Base-by-base conservation (phyloP, 2,888 invertebrate species). In the Drosophila melanosoma region DNA sequence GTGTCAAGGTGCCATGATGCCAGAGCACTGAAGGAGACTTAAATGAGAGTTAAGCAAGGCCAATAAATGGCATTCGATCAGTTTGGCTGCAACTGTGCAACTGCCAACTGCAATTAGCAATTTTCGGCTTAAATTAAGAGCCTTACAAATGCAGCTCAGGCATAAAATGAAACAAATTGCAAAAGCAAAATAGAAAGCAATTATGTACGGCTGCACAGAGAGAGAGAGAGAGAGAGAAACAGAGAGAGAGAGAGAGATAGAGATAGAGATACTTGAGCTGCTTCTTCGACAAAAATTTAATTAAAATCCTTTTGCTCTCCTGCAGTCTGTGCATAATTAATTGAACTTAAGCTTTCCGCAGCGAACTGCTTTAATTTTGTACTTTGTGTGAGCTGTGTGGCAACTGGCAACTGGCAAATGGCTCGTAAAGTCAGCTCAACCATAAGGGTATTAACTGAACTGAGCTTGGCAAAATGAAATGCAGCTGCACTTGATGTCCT, bases 71-170 rank as follows among this genome's bases (percentile, higher is more conserved):
- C 29, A 66, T 51, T 42, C 23, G 29, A 42, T 58, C 64, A 57
- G 62, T 76, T 76, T 53, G 63, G 49, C n/a, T 26, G 67, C 59
- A 42, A 58, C 57, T 76, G 62, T 76, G 62, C 71, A 62, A 65
- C 62, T 64, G 63, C 68, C 78, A 79, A 75, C 79, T 88, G 60
- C 81, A 86, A 83, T 88, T 83, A 78, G 72, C 81, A 85, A 81
- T 80, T 83, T 88, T 82, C 73, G 88, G 83, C 86, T 85, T 81
- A 85, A 84, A 88, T 84, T 85, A 83, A 84, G 86, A 84, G 86
- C 83, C 83, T 81, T 88, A 81, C 88, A 84, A 88, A 76, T 83
- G 86, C 86, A 75, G 73, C 66, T 78, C 83, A 69, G 81, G 75
- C 83, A 88, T 83, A 71, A 83, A 84, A 86, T 81, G 81, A 81